These are phyloP conservation scores for Halesus radiatus DNA, from an alignment of 1,140 invertebrate species.

Conservation along the genomic window DNA sequence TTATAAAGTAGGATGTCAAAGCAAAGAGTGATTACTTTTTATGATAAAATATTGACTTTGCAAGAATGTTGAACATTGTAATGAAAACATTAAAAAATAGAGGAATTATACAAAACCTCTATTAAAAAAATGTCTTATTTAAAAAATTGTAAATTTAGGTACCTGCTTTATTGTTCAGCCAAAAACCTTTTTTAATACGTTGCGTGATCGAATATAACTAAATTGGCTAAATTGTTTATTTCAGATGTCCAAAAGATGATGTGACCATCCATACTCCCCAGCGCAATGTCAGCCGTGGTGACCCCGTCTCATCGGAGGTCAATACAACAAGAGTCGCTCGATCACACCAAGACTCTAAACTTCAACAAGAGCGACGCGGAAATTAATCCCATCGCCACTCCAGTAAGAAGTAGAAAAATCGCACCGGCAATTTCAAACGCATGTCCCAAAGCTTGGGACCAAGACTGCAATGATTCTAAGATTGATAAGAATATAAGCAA, in stretches of 20 bases:
- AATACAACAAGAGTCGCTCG: background rate
- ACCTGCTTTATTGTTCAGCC: no score
- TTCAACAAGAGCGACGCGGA: slow-evolving; percentile 6
- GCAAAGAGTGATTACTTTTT: no score
- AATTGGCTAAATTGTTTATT: slow-evolving; percentile 1
- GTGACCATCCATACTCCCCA: background rate
- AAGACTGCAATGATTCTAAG: slow-evolving; percentile 33
- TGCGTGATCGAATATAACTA: no score
- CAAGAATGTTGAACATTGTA: no score
- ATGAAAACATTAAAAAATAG: no score
- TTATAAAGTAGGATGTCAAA: no score
- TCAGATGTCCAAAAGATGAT: background rate
- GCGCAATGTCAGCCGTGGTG: slow-evolving; percentile 11
- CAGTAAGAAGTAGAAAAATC: slow-evolving; percentile 22
- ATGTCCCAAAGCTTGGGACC: slow-evolving; percentile 27
- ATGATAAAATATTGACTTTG: no score
- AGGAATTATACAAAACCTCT: no score
- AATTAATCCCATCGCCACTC: slow-evolving; percentile 10
- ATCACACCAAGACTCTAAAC: background rate
- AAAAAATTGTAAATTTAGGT: no score
- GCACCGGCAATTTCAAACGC: slow-evolving; percentile 1
- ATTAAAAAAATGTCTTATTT: no score
- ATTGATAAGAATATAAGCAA: slow-evolving; percentile 1
- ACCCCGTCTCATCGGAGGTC: background rate
- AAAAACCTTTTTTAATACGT: no score